A percentile compares a stretch with the other conserved stretches of the same genome.
Conservation (phyloP, 2,113 vertebrate genomes). For the Sclerurus mexicanus region DNA sequence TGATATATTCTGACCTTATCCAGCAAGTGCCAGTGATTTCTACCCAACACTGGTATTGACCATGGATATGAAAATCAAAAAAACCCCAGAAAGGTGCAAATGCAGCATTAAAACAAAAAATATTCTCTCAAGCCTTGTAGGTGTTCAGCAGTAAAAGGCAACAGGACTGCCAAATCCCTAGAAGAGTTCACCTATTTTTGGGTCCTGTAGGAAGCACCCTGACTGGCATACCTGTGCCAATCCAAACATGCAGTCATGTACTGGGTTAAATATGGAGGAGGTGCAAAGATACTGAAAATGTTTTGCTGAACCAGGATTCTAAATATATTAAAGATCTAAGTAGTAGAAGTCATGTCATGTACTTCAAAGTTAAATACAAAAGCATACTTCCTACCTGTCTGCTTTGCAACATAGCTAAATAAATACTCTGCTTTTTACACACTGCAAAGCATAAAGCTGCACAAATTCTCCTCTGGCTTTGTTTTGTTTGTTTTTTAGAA, state of each 20-base stretch:
- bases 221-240: accelerated
- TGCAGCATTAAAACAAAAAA: neutral
- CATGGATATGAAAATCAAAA: neutral
- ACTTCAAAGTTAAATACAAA: neutral
- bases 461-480: neutral
- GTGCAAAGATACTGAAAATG: neutral
- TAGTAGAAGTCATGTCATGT: neutral
- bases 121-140: neutral
- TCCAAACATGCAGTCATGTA: neutral
- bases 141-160: neutral
- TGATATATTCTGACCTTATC: neutral
- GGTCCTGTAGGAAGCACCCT: neutral
- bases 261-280: neutral
- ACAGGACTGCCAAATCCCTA: neutral
- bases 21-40: neutral
- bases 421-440: neutral
- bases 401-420: neutral
- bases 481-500: neutral
- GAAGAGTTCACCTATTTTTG: neutral
- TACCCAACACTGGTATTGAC: accelerated
- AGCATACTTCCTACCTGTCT: neutral
- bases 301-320: neutral
- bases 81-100: neutral
- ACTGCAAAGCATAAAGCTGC: neutral
- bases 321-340: neutral